Conservation (phyloP, 2,888 invertebrate genomes). For the Amphipoea oculea region DNA sequence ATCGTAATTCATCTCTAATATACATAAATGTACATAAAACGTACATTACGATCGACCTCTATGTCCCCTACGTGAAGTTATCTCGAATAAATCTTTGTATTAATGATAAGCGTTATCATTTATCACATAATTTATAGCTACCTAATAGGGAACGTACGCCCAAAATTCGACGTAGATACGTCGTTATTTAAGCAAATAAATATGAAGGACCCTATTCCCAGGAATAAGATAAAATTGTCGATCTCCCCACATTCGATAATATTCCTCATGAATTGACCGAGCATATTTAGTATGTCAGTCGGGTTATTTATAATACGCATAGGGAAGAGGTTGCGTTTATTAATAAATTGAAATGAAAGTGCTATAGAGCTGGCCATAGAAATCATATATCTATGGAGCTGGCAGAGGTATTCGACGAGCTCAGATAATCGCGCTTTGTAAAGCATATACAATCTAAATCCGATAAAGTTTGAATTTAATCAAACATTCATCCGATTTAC, state of each 20-base stretch:
- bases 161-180: conserved; percentile 52
- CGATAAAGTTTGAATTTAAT: conserved; percentile 18
- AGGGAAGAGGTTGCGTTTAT: conserved; percentile 22
- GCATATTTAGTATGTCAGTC: conserved; percentile 35
- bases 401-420: not conserved
- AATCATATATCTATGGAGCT: not conserved
- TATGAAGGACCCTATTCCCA: conserved; percentile 55
- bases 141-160: conserved; percentile 56
- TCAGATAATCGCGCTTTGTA: not conserved
- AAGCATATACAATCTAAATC: conserved; percentile 8
- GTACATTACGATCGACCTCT: conserved; percentile 60
- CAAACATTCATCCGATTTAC: conserved; percentile 2
- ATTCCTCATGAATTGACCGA: conserved; percentile 19
- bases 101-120: conserved; percentile 70
- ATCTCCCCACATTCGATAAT: conserved; percentile 42
- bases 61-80: conserved; percentile 61
- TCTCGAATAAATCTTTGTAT: conserved; percentile 67
- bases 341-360: conserved; percentile 21
- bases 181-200: conserved; percentile 65
- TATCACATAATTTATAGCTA: conserved; percentile 68
- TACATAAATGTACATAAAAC: conserved; percentile 68
- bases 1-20: conserved; percentile 63
- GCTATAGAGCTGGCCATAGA: not conserved
- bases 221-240: conserved; percentile 46
- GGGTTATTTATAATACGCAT: conserved; percentile 21